These are phyloP conservation scores for Xanthorhoe spadicearia DNA, from an alignment of 2,888 invertebrate genomes.

Conservation along the genomic window DNA sequence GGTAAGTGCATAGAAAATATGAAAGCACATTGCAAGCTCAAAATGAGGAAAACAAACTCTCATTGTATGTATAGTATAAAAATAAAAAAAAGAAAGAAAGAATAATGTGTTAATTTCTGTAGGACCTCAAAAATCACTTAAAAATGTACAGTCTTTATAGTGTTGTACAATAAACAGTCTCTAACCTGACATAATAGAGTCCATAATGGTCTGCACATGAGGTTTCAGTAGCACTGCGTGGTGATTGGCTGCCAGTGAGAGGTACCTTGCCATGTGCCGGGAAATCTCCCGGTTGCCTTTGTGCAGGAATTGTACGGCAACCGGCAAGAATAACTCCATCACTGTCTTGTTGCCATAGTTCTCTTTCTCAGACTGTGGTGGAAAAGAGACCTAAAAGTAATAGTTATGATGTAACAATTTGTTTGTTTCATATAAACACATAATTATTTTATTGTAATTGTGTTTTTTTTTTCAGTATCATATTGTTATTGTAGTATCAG, in stretches of 20 bases:
- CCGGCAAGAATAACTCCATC: slow-evolving; percentile 94
- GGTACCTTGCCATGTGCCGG: slow-evolving; percentile 95
- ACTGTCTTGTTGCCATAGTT: slow-evolving; percentile 86
- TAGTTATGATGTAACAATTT: background rate
- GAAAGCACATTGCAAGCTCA: too few relatives aligned
- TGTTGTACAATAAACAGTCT: slow-evolving; percentile 38
- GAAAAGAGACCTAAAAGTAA: slow-evolving; percentile 73
- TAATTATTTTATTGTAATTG: too few relatives aligned
- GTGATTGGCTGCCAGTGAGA: slow-evolving; percentile 96
- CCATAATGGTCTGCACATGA: slow-evolving; percentile 95
- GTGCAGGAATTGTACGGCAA: slow-evolving; percentile 95
- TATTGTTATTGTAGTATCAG: too few relatives aligned
- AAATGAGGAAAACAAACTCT: too few relatives aligned
- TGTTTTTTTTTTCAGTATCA: too few relatives aligned
- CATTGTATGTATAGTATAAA: too few relatives aligned
- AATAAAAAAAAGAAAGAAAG: too few relatives aligned
- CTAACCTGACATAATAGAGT: slow-evolving; percentile 93
- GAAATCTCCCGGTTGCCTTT: slow-evolving; percentile 96
- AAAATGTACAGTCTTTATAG: too few relatives aligned
- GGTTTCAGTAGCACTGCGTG: slow-evolving; percentile 94
- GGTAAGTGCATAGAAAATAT: too few relatives aligned
- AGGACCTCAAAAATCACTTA: too few relatives aligned
- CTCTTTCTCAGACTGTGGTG: slow-evolving; percentile 78
- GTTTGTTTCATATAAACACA: too few relatives aligned
- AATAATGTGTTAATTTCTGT: too few relatives aligned